Percentiles rank a stretch among this genome's conserved stretches.
Conservation (phyloP, 2,888 invertebrate genomes). For the Linnaemya vulpina region DNA sequence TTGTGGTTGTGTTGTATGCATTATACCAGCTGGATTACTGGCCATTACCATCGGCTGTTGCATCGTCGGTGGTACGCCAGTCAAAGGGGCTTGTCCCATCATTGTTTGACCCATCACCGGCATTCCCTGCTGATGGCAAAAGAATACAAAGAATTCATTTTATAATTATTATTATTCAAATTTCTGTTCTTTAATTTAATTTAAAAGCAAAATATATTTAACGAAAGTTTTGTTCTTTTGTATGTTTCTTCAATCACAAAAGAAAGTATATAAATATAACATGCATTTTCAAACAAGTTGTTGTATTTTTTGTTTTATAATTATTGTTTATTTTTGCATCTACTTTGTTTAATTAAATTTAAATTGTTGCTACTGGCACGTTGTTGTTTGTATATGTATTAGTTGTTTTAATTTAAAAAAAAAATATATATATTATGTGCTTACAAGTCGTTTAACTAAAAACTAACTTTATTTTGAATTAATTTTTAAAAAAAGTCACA, state of each 20-base stretch:
- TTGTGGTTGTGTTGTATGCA: conserved; percentile 77
- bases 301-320: conserved; percentile 14
- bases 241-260: conserved; percentile 56
- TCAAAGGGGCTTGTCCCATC: conserved; percentile 83
- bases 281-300: conserved; percentile 55
- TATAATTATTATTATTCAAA: neutral
- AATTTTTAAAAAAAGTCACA: neutral
- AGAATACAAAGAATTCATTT: conserved; percentile 19
- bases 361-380: conserved; percentile 49
- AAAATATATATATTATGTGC: neutral
- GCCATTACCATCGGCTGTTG: conserved; percentile 76
- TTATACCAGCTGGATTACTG: conserved; percentile 80
- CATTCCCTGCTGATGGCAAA: conserved; percentile 81
- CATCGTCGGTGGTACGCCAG: conserved; percentile 81
- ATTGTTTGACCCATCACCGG: conserved; percentile 83
- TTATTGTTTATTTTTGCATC: conserved; percentile 24
- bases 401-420: conserved; percentile 28
- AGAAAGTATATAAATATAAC: conserved; percentile 47
- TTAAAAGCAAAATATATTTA: conserved; percentile 18
- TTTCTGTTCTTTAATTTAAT: neutral
- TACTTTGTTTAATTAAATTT: conserved; percentile 36
- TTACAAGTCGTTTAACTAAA: conserved; percentile 25
- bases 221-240: conserved; percentile 31
- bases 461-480: conserved; percentile 21
- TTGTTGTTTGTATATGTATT: conserved; percentile 1